These are phyloP conservation scores for Sinocyclocheilus anshuiensis DNA, from an alignment of 2,113 vertebrate species.

Conservation along the genomic window DNA sequence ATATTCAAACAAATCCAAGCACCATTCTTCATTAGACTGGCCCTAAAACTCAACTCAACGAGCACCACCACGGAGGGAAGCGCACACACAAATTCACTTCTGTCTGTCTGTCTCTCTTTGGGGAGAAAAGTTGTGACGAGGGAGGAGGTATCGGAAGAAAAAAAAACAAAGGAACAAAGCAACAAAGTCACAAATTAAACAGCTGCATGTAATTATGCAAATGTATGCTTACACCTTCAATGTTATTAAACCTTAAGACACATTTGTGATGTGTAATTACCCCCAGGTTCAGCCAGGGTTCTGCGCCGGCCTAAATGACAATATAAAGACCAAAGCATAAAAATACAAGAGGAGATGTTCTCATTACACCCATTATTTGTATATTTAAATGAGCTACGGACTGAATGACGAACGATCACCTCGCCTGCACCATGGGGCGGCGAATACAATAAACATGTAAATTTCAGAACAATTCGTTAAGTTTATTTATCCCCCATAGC, in stretches of 20 bases:
- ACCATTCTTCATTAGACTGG: conserved; percentile 78
- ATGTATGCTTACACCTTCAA: conserved; percentile 77
- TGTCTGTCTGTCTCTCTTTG: conserved; percentile 70
- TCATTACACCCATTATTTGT: conserved; percentile 78
- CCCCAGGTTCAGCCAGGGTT: conserved; percentile 72
- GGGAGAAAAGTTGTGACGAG: conserved; percentile 50
- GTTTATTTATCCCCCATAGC: conserved; percentile 51
- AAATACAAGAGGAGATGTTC: conserved; percentile 72
- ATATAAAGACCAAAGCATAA: conserved; percentile 64
- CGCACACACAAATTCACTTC: conserved; percentile 47
- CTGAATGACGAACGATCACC: conserved; percentile 60
- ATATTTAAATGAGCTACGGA: conserved; percentile 66
- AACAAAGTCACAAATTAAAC: conserved; percentile 79
- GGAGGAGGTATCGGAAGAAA: neutral
- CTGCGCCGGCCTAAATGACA: conserved; percentile 69
- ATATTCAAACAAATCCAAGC: conserved; percentile 97
- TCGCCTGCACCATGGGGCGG: conserved; percentile 37
- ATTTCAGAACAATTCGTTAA: conserved; percentile 51
- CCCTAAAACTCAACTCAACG: conserved; percentile 77
- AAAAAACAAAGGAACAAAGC: conserved; percentile 70
- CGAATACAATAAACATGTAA: conserved; percentile 56
- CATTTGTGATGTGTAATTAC: conserved; percentile 76
- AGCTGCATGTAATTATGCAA: conserved; percentile 80
- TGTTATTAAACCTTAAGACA: conserved; percentile 79
- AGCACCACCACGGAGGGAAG: conserved; percentile 44